Percentiles rank a stretch among this genome's conserved stretches.
These are phyloP conservation scores for Lamellibrachia luymesi DNA, from an alignment of 1,140 invertebrate species.

Conservation along the genomic window DNA sequence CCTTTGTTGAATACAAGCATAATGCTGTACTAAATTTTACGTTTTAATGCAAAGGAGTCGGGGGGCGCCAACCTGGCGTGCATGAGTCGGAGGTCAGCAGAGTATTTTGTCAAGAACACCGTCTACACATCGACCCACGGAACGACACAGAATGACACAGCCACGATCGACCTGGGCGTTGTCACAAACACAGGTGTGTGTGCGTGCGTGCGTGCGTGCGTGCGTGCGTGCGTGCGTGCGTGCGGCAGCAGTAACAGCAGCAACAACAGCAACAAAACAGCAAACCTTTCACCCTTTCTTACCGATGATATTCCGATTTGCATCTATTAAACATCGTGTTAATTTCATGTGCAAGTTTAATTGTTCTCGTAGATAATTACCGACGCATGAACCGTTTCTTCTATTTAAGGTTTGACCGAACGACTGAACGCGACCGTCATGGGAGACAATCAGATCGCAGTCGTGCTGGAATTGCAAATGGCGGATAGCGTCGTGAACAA, in stretches of 20 bases:
- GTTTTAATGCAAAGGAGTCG: not conserved
- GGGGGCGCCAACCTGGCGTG: not conserved
- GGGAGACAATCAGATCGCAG: conserved; percentile 37
- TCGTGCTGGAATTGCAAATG: conserved; percentile 39
- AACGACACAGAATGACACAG: conserved; percentile 40
- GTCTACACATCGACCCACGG: conserved; percentile 31
- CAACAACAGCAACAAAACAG: too few species aligned
- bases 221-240: not conserved
- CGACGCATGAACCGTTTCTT: not conserved
- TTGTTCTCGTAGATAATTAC: not conserved
- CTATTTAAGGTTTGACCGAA: conserved; percentile 29
- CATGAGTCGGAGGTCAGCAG: not conserved
- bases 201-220: not conserved
- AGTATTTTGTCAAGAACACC: not conserved
- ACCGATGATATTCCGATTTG: too few species aligned
- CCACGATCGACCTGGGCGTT: conserved; percentile 35
- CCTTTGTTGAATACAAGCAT: too few species aligned
- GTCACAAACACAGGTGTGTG: conserved; percentile 40
- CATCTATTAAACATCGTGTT: too few species aligned
- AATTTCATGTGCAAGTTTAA: too few species aligned
- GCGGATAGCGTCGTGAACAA: conserved; percentile 33
- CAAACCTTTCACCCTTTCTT: too few species aligned
- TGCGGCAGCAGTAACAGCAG: too few species aligned
- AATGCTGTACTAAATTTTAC: not conserved
- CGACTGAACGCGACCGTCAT: conserved; percentile 18